These are phyloP conservation scores for Spongilla lacustris DNA, from an alignment of 37 sponge, comb jelly and placozoan species.

Conservation along the genomic window DNA sequence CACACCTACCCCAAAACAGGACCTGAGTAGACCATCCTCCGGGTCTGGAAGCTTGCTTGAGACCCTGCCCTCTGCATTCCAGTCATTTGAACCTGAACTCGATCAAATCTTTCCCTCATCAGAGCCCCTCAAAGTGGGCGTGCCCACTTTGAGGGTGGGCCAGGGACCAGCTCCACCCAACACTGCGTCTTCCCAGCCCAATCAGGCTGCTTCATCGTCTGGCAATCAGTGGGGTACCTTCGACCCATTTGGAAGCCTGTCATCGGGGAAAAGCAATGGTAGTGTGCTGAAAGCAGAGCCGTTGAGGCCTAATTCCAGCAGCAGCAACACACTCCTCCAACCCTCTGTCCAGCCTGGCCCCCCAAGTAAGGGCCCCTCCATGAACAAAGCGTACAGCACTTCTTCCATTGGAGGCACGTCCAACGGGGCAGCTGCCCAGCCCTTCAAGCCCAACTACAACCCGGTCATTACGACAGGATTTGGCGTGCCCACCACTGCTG, in stretches of 20 bases:
- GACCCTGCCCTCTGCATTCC: neutral
- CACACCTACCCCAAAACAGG: neutral
- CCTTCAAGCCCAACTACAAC: constrained; percentile 7
- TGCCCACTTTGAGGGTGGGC: no score
- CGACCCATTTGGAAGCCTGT: neutral
- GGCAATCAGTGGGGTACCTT: neutral
- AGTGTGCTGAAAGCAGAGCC: neutral
- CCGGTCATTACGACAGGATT: neutral
- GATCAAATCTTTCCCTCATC: neutral
- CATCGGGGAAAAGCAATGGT: neutral
- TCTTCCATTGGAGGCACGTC: neutral
- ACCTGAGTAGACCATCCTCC: neutral
- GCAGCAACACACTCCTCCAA: neutral
- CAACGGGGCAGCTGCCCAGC: constrained; percentile 3
- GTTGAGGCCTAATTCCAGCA: neutral
- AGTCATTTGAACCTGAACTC: neutral
- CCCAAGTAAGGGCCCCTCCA: neutral
- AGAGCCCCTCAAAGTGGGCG: neutral
- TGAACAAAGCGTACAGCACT: neutral
- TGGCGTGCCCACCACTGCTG: neutral
- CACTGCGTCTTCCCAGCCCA: neutral
- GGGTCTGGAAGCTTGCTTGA: neutral
- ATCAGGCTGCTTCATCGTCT: neutral
- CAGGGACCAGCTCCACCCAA: neutral
- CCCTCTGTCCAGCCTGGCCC: neutral